Evolutionary conservation across 1,140 invertebrate species (phyloP).

Genomic region (Drosophila pectinifera): DNA sequence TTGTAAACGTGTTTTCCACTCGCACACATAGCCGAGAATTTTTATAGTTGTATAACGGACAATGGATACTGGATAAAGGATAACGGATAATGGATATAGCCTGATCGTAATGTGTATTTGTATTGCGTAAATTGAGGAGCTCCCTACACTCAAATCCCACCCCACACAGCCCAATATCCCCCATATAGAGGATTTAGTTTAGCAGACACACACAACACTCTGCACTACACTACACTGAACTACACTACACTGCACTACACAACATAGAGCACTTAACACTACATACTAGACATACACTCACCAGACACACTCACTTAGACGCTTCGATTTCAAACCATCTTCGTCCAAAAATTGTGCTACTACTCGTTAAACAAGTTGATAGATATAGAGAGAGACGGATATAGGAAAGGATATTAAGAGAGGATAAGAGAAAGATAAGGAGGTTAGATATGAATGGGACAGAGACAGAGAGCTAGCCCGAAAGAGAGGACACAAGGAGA

Average conservation of each 20-base stretch:
- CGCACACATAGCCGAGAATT: slow-evolving; percentile 51
- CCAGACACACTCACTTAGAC: slow-evolving; percentile 55
- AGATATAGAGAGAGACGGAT: slow-evolving; percentile 49
- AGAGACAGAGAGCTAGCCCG: slow-evolving; percentile 16
- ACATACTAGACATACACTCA: no score
- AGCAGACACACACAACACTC: slow-evolving; percentile 16
- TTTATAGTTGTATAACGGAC: slow-evolving; percentile 42
- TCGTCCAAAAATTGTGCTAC: slow-evolving; percentile 83
- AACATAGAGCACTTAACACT: no score
- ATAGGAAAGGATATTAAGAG: slow-evolving; percentile 16
- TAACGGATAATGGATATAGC: slow-evolving; percentile 38
- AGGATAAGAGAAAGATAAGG: slow-evolving; percentile 7
- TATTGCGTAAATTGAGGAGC: slow-evolving; percentile 36
- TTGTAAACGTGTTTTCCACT: slow-evolving; percentile 45
- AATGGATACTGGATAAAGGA: slow-evolving; percentile 6
- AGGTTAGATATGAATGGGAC: slow-evolving; percentile 4
- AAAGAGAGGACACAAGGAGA: background rate
- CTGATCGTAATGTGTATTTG: slow-evolving; percentile 38
- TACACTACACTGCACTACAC: background rate
- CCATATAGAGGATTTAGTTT: slow-evolving; percentile 44
- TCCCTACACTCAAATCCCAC: slow-evolving; percentile 10
- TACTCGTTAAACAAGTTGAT: slow-evolving; percentile 79
- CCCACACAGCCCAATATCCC: slow-evolving; percentile 19
- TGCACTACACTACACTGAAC: no score
- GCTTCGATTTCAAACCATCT: slow-evolving; percentile 80